Percentiles rank a stretch among this genome's conserved stretches.
Conservation (phyloP, 2,888 invertebrate genomes). For the Notodonta ziczac region DNA sequence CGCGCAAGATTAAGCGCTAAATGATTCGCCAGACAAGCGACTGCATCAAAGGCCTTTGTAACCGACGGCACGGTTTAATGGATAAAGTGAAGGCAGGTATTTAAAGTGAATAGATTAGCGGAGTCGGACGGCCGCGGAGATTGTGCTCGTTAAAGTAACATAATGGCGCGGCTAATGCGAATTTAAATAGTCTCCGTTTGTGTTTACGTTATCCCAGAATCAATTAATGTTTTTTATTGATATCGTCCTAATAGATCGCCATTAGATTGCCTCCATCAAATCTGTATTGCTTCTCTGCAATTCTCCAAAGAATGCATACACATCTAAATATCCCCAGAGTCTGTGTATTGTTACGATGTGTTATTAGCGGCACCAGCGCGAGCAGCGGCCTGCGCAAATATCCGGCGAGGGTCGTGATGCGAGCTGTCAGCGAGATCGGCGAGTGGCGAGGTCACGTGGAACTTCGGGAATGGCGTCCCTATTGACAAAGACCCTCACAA, state of each 20-base stretch:
- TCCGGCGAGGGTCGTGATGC: not conserved
- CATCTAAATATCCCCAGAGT: not conserved
- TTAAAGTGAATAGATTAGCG: conserved; percentile 38
- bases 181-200: conserved; percentile 30
- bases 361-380: no score
- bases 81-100: conserved; percentile 29
- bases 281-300: no score
- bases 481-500: not conserved
- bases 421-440: not conserved
- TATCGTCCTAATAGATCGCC: conserved; percentile 23
- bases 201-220: conserved; percentile 26
- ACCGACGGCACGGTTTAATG: conserved; percentile 25
- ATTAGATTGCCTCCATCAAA: not conserved
- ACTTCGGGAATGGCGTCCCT: not conserved
- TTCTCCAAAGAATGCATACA: not conserved
- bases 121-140: conserved; percentile 18
- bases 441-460: not conserved
- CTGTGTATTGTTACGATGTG: no score
- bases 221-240: conserved; percentile 35
- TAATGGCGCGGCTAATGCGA: conserved; percentile 36
- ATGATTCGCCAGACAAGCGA: conserved; percentile 13
- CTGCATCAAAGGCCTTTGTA: conserved; percentile 36
- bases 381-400: no score
- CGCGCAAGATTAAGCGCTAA: conserved; percentile 12
- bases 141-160: conserved; percentile 38